Percentiles rank a stretch among this genome's conserved stretches.
phyloP scores from a whole-genome alignment of 1,140 invertebrate genomes.

The Listronotus bonariensis region DNA sequence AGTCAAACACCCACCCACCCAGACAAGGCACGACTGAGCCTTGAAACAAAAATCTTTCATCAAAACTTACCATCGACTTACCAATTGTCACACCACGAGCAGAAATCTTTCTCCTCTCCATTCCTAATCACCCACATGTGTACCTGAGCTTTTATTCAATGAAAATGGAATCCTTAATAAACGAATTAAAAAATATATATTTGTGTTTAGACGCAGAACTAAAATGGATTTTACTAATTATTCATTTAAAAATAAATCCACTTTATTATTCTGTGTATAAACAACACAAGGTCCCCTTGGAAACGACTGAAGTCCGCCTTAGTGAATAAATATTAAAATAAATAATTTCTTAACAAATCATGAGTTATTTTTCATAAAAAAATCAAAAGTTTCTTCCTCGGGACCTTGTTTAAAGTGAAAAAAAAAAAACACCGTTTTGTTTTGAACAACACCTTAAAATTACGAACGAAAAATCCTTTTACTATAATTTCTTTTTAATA shows the following conservation, averaged over 20 bases:
- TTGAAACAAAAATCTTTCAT: conserved; percentile 49
- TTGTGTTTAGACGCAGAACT: conserved; percentile 1
- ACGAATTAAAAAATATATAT: neutral
- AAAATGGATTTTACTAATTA: neutral
- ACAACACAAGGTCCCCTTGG: neutral
- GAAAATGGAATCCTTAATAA: conserved; percentile 20
- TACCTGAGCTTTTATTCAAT: conserved; percentile 49
- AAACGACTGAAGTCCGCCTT: neutral
- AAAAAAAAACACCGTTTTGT: conserved; percentile 19
- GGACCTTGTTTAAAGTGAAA: neutral
- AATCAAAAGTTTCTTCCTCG: neutral
- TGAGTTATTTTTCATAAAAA: conserved; percentile 2
- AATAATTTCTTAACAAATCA: conserved; percentile 1
- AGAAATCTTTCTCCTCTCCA: conserved; percentile 15
- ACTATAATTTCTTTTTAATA: neutral
- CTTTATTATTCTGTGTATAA: neutral
- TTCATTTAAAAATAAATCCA: too few species aligned
- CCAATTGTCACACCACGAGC: conserved; percentile 18
- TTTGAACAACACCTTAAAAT: conserved; percentile 25
- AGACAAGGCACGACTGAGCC: conserved; percentile 52
- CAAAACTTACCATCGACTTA: conserved; percentile 45
- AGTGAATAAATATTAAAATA: conserved; percentile 12
- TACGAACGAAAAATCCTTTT: neutral
- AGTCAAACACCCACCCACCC: conserved; percentile 41
- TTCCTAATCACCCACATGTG: conserved; percentile 47